Conservation (phyloP, 2,797 vertebrate species). For the Xenops minutus region DNA sequence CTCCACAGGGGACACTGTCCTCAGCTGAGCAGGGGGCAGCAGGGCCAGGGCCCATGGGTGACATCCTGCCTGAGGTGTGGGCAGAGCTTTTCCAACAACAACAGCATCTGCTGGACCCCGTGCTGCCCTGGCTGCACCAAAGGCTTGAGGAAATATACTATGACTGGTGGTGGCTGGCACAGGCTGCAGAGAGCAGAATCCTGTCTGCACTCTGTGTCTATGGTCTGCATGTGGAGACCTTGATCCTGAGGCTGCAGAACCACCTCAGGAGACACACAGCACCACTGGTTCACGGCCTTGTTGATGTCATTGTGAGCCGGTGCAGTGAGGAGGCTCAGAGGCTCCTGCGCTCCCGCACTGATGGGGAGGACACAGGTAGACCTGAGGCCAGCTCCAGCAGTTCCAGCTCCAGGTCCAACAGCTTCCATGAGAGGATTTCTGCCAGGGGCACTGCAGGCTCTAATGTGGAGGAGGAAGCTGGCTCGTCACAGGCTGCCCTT, state of each 20-base stretch:
- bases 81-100: not conserved
- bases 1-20: no score
- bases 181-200: not conserved
- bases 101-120: not conserved
- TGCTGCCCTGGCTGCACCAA: not conserved
- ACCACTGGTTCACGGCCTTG: not conserved
- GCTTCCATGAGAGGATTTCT: not conserved
- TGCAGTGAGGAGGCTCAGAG: not conserved
- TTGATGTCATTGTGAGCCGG: not conserved
- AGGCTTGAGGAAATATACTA: not conserved
- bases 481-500: no score
- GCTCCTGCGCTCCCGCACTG: not conserved
- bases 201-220: not conserved
- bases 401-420: no score
- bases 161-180: not conserved
- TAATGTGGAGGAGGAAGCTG: not conserved
- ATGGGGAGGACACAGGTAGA: not conserved
- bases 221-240: fast-evolving
- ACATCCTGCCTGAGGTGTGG: not conserved
- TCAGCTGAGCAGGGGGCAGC: not conserved
- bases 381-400: not conserved
- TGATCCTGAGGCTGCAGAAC: not conserved
- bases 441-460: fast-evolving
- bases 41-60: no score
- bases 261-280: not conserved